These are phyloP conservation scores for Tamias sibiricus DNA, from an alignment of 2,113 vertebrate genomes.

Conservation along the genomic window DNA sequence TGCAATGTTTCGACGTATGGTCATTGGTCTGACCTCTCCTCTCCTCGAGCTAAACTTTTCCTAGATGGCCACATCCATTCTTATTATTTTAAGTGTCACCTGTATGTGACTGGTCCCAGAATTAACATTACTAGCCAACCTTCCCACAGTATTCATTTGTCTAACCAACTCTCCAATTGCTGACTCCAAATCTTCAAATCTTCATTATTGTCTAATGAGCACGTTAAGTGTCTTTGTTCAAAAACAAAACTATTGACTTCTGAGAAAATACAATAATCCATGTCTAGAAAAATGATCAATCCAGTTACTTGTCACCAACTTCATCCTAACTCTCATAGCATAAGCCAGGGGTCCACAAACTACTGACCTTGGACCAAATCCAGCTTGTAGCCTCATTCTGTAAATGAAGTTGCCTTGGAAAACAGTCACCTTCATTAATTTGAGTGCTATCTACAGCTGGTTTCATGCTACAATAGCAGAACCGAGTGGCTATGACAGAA, in stretches of 20 bases:
- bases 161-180: background rate
- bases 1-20: background rate
- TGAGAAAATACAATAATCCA: background rate
- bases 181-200: background rate
- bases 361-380: background rate
- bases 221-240: background rate
- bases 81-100: background rate
- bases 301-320: background rate
- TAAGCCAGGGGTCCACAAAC: background rate
- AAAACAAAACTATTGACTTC: constrained; percentile 19
- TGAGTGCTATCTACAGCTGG: background rate
- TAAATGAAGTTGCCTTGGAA: background rate
- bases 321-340: background rate
- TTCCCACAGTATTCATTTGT: background rate
- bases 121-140: background rate
- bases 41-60: background rate
- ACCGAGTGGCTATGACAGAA: background rate
- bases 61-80: background rate
- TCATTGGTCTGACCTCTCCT: background rate
- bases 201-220: background rate
- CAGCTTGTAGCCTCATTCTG: background rate
- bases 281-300: background rate
- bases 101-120: background rate
- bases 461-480: background rate
- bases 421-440: background rate